These are phyloP conservation scores for Puntigrus tetrazona DNA, from an alignment of 2,113 vertebrate species.

Conservation along the genomic window DNA sequence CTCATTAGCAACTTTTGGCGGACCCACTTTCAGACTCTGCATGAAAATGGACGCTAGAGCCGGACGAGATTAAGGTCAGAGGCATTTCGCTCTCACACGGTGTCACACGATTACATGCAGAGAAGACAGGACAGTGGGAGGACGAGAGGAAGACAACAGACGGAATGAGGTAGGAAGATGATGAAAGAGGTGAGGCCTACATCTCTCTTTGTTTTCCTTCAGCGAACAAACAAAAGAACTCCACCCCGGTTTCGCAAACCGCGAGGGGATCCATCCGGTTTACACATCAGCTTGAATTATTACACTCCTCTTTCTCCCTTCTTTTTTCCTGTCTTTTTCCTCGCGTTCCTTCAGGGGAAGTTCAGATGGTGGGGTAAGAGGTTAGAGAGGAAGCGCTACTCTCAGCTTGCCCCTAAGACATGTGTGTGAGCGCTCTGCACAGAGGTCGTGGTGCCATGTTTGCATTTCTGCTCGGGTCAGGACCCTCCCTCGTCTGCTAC, in stretches of 20 bases:
- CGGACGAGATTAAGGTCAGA: constrained; percentile 35
- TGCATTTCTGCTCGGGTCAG: constrained; percentile 74
- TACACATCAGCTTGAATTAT: constrained; percentile 59
- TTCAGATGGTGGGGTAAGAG: constrained; percentile 69
- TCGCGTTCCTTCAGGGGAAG: constrained; percentile 68
- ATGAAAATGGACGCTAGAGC: constrained; percentile 60
- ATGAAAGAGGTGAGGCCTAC: constrained; percentile 53
- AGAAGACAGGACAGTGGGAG: constrained; percentile 54
- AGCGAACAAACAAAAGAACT: constrained; percentile 58
- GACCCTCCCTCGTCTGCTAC: constrained; percentile 65
- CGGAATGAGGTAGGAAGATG: constrained; percentile 56
- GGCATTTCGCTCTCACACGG: constrained; percentile 48
- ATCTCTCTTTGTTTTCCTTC: constrained; percentile 51
- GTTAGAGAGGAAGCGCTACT: constrained; percentile 70
- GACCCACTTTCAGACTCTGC: constrained; percentile 53
- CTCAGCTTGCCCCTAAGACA: constrained; percentile 78
- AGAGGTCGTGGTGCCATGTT: constrained; percentile 73
- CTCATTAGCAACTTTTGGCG: neutral
- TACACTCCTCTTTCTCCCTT: constrained; percentile 59
- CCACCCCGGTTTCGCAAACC: constrained; percentile 47
- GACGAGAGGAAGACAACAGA: constrained; percentile 43
- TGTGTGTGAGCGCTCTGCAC: constrained; percentile 63
- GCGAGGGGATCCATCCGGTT: constrained; percentile 57
- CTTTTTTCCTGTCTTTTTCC: constrained; percentile 58
- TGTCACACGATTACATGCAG: constrained; percentile 59